Evolutionary conservation across 2,113 vertebrate genomes (phyloP), one percentile per base, ranked within the genome.

Genomic region (Numenius arquata): DNA sequence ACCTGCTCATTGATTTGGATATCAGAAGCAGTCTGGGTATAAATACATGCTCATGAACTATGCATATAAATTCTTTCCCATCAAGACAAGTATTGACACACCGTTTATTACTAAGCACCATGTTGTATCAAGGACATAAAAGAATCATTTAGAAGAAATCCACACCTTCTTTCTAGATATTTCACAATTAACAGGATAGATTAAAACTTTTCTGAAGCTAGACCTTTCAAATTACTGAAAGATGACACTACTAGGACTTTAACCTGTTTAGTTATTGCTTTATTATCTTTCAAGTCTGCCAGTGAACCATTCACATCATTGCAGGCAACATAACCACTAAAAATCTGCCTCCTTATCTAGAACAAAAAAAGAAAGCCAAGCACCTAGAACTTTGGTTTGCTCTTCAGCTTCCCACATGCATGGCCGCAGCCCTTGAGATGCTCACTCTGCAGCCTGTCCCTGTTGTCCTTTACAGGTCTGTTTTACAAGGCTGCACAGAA

Each of bases 361-460:
- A 74, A 56, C 38, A 65, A 61, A 59, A 41, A n/a, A 55, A 66
- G 15, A 62, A n/a, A 52, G 30, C 12, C 32, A 79, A 66, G 32
- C 8, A 78, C 14, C 40, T 12, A 43, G 27, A 38, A 19, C 55
- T 38, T 15, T 23, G 17, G 26, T 52, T 74, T 92, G 40, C 34
- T 70, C 34, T 30, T 65, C 36, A 65, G 45, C 26, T 73, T 34
- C 16, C 18, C 20, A 34, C 15, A 29, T 0, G 1, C 47, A 80
- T 1, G 0, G n/a, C 22, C 5, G 3, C 15, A 90, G 48, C 29
- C 27, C 36, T 58, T 0, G 0, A 74, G 22, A 62, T 0, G 0
- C 9, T 13, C 45, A 62, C 59, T 41, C 61, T 25, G 38, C 40
- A 76, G 30, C 0, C 0, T 11, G 5, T 8, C 34, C 21, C 26